phyloP scores from a whole-genome alignment of 2,888 invertebrate genomes.

The Drosophila mayaguana region DNA sequence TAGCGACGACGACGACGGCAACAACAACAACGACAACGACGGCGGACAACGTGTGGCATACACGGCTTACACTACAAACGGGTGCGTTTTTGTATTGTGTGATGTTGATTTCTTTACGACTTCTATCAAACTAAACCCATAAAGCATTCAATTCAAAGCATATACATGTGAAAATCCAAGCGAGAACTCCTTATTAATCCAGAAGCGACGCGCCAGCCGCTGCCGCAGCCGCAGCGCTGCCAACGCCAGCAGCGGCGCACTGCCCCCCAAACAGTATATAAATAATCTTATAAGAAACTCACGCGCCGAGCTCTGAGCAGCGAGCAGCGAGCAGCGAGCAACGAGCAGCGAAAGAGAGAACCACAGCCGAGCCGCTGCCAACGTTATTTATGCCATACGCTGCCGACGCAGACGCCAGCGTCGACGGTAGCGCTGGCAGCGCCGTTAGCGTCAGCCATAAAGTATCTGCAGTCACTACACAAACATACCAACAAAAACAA shows the following conservation, averaged over 20 bases:
- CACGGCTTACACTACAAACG: constrained; percentile 56
- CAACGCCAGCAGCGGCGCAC: constrained; percentile 33
- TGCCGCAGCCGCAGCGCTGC: constrained; percentile 58
- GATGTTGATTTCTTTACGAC: constrained; percentile 86
- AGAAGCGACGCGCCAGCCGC: constrained; percentile 72
- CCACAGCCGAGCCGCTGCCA: constrained; percentile 42
- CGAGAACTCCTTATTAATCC: constrained; percentile 85
- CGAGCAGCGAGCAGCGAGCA: constrained; percentile 12
- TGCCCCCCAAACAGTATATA: constrained; percentile 71
- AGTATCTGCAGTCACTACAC: constrained; percentile 66
- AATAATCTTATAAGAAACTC: constrained; percentile 84
- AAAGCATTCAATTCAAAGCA: constrained; percentile 86
- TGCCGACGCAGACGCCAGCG: constrained; percentile 27
- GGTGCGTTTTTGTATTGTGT: constrained; percentile 75
- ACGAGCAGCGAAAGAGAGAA: constrained; percentile 52
- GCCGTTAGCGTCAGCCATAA: constrained; percentile 54
- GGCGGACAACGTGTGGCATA: constrained; percentile 60
- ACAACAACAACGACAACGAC: constrained; percentile 26
- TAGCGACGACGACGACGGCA: constrained; percentile 3
- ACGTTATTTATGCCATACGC: constrained; percentile 45
- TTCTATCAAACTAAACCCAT: constrained; percentile 86
- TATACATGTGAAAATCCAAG: constrained; percentile 86
- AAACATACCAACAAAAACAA: constrained; percentile 25
- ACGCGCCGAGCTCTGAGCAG: constrained; percentile 43
- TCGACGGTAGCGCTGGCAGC: constrained; percentile 22